Percentiles rank a stretch among this genome's conserved stretches.
Conservation (phyloP, 2,888 invertebrate species). For the Silvanus unidentatus region DNA sequence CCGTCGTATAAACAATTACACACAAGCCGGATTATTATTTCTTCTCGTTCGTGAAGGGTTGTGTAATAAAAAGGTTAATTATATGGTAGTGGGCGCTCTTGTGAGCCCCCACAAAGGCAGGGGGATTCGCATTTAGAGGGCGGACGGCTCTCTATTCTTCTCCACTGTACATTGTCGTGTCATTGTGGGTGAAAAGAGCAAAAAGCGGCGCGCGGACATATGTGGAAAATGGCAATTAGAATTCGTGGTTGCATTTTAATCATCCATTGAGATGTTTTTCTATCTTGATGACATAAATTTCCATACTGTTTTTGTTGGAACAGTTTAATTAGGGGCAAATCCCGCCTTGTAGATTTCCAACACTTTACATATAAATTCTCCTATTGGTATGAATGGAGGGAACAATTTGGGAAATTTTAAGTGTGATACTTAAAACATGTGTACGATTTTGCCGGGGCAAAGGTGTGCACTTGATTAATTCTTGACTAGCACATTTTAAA, state of each 20-base stretch:
- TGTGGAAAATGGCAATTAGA: too few species aligned
- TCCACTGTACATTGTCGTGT: too few species aligned
- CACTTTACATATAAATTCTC: slow-evolving; percentile 32
- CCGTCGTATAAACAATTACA: slow-evolving; percentile 38
- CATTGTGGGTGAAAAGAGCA: too few species aligned
- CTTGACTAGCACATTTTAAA: slow-evolving; percentile 33
- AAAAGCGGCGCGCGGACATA: too few species aligned
- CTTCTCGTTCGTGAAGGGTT: slow-evolving; percentile 41
- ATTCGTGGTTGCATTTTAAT: too few species aligned
- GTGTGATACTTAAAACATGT: slow-evolving; percentile 15
- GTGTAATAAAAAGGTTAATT: slow-evolving; percentile 42
- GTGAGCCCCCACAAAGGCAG: slow-evolving; percentile 22
- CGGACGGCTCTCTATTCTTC: slow-evolving; percentile 6
- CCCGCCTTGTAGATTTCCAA: too few species aligned
- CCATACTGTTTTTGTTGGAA: slow-evolving; percentile 18
- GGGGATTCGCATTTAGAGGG: slow-evolving; percentile 8
- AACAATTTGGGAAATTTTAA: slow-evolving; percentile 17
- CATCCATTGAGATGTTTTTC: too few species aligned
- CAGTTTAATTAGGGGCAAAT: slow-evolving; percentile 27
- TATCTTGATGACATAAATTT: too few species aligned
- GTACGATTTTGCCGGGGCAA: slow-evolving; percentile 17
- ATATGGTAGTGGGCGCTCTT: slow-evolving; percentile 35
- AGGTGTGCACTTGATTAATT: slow-evolving; percentile 31
- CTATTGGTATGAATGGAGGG: slow-evolving; percentile 12
- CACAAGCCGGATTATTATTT: slow-evolving; percentile 34